A percentile compares a stretch with the other conserved stretches of the same genome.
phyloP scores from a whole-genome alignment of 1,140 invertebrate genomes.

The Bombus consobrinus region DNA sequence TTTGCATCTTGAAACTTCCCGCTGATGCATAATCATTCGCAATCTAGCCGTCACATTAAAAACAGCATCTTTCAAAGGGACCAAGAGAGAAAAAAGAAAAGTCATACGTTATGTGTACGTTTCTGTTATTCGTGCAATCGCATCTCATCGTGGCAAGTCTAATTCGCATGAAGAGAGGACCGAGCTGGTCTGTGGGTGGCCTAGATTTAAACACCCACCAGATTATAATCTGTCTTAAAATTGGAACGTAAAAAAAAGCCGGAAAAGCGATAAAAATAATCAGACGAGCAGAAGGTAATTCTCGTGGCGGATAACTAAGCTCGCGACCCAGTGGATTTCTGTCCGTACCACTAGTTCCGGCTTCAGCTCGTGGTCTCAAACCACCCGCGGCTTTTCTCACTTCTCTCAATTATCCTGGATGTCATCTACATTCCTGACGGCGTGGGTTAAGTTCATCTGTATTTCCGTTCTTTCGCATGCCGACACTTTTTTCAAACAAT shows the following conservation, averaged over 20 bases:
- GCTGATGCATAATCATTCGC: not conserved
- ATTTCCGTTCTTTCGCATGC: conserved; percentile 9
- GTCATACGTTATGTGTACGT: not conserved
- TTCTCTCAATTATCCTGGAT: conserved; percentile 42
- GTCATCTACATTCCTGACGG: conserved; percentile 33
- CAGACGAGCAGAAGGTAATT: conserved; percentile 17
- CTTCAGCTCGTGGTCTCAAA: conserved; percentile 11
- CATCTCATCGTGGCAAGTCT: not conserved
- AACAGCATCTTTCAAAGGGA: not conserved
- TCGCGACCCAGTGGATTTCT: conserved; percentile 12
- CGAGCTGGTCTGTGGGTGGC: not conserved
- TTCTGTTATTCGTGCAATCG: not conserved
- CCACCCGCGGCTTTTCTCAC: conserved; percentile 20
- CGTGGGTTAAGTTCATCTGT: conserved; percentile 7
- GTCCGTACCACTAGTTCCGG: not conserved
- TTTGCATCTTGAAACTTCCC: not conserved
- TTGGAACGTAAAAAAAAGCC: not conserved
- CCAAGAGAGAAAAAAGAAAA: not conserved
- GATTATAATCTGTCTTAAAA: conserved; percentile 33
- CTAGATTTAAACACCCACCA: conserved; percentile 4
- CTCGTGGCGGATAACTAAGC: not conserved
- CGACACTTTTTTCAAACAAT: not conserved
- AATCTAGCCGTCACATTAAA: not conserved
- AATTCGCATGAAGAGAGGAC: not conserved
- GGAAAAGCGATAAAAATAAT: conserved; percentile 24